These are phyloP conservation scores for Embiotoca jacksoni DNA, from an alignment of 2,113 vertebrate genomes.

Conservation along the genomic window DNA sequence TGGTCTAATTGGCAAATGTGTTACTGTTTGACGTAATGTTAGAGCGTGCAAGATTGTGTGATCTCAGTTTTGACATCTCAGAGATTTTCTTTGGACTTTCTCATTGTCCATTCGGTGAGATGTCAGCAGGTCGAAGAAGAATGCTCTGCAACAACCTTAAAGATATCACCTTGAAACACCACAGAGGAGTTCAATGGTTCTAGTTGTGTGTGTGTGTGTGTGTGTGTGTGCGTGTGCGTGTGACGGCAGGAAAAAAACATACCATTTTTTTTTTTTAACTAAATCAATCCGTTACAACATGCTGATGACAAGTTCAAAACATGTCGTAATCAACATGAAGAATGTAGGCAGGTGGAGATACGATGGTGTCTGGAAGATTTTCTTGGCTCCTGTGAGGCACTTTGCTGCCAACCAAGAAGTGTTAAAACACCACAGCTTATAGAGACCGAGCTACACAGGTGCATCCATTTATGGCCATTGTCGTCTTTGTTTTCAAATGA, in stretches of 20 bases:
- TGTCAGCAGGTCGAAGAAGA: too few species aligned
- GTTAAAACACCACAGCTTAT: background rate
- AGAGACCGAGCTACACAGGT: slow-evolving; percentile 20
- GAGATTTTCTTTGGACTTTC: background rate
- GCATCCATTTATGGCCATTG: background rate
- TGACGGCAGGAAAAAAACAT: slow-evolving; percentile 4
- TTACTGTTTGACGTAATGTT: slow-evolving; percentile 2
- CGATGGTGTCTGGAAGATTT: background rate
- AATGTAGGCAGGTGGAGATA: slow-evolving; percentile 37
- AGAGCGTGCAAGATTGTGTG: background rate
- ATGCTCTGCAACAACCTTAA: too few species aligned
- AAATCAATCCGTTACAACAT: slow-evolving; percentile 28
- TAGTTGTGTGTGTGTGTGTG: background rate
- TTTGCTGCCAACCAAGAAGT: slow-evolving; percentile 24
- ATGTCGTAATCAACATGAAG: slow-evolving; percentile 18
- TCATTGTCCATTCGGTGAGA: background rate
- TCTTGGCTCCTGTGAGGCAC: background rate
- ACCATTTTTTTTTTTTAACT: background rate
- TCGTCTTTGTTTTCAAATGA: slow-evolving; percentile 1
- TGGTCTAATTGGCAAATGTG: slow-evolving; percentile 26
- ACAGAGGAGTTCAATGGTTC: background rate
- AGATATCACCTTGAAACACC: too few species aligned
- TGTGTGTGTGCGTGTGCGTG: slow-evolving; percentile 12
- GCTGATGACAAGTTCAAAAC: slow-evolving; percentile 11
- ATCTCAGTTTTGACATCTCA: background rate